Evolutionary conservation across 2,113 vertebrate species (phyloP).

Genomic region (Coptodon rendalli): DNA sequence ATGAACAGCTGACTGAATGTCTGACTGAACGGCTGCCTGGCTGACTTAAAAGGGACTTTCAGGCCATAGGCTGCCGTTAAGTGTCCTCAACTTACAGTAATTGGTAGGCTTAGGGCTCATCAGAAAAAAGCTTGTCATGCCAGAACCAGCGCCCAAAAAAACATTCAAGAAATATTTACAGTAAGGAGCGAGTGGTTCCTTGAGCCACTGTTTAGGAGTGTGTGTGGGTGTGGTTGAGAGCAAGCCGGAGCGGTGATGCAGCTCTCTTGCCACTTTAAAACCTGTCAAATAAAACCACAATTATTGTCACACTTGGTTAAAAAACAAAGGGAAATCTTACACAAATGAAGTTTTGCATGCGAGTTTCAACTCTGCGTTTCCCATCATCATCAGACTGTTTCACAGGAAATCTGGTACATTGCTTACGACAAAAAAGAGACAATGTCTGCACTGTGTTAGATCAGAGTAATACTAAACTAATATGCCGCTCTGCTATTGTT

Average conservation of each 20-base stretch:
- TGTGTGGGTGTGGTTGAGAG: neutral
- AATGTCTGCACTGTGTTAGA: neutral
- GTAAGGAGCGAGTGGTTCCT: neutral
- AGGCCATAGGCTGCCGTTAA: conserved; percentile 32
- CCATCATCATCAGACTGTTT: neutral
- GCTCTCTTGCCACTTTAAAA: neutral
- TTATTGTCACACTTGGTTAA: neutral
- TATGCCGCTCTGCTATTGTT: neutral
- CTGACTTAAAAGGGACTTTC: conserved; percentile 48
- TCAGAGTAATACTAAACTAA: neutral
- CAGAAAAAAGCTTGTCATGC: neutral
- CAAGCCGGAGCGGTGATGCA: neutral
- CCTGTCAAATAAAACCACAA: neutral
- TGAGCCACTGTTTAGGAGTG: neutral
- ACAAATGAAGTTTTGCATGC: neutral
- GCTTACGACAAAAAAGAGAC: neutral
- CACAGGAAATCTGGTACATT: neutral
- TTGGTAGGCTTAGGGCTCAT: conserved; percentile 30
- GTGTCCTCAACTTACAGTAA: conserved; percentile 40
- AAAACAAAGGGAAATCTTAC: neutral
- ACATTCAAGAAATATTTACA: conserved; percentile 40
- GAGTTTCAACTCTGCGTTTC: neutral
- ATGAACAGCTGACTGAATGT: conserved; percentile 28
- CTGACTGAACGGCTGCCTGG: conserved; percentile 40
- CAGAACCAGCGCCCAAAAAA: neutral